Evolutionary conservation across 2,113 vertebrate genomes (phyloP).

Genomic region (Rhinolophus ferrumequinum): DNA sequence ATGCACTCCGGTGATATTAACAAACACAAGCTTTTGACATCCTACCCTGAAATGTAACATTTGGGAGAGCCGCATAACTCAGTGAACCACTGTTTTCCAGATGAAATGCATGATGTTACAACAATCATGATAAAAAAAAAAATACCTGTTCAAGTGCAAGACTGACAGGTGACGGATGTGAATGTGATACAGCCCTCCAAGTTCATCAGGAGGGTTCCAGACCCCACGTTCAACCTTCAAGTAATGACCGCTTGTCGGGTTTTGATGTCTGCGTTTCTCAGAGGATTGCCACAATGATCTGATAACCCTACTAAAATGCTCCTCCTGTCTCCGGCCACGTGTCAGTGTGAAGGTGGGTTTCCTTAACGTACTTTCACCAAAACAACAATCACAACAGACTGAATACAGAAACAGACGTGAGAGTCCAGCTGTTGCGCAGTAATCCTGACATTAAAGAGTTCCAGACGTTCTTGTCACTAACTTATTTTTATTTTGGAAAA

Average conservation of each 20-base stretch:
- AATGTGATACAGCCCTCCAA: neutral
- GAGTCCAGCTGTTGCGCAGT: neutral
- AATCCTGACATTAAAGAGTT: constrained; percentile 31
- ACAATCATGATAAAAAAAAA: neutral
- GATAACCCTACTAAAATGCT: neutral
- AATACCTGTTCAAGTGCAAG: neutral
- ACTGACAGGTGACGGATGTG: neutral
- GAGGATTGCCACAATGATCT: neutral
- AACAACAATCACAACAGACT: neutral
- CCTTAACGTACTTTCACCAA: neutral
- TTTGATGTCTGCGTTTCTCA: neutral
- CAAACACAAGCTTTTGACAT: neutral
- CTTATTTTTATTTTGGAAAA: constrained; percentile 57
- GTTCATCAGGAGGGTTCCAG: neutral
- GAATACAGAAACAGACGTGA: neutral
- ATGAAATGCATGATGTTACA: neutral
- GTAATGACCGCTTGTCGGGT: neutral
- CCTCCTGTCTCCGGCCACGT: neutral
- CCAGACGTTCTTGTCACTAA: constrained; percentile 16
- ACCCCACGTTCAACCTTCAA: neutral
- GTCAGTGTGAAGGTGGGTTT: neutral
- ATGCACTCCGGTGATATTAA: neutral
- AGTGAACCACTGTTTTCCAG: neutral
- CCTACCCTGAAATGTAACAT: neutral
- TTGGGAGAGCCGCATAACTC: neutral